These are phyloP conservation scores for Antigone vipio DNA, from an alignment of 2,113 vertebrate genomes.

Conservation along the genomic window DNA sequence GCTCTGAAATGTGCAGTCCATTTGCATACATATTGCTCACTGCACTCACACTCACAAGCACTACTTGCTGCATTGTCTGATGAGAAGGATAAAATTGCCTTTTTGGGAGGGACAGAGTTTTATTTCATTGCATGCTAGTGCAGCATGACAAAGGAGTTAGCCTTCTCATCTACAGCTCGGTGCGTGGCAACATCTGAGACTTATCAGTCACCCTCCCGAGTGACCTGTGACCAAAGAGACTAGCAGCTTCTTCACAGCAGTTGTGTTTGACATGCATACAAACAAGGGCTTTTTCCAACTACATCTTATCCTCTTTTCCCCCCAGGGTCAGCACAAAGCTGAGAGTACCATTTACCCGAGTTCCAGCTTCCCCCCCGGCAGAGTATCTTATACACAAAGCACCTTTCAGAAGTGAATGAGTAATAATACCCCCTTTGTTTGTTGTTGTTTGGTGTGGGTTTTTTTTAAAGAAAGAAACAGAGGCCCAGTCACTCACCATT, in stretches of 20 bases:
- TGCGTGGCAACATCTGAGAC: accelerated
- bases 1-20: background rate
- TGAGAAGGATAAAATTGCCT: background rate
- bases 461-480: background rate
- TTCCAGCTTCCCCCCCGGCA: background rate
- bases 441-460: too few relatives aligned
- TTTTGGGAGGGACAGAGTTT: background rate
- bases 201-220: background rate
- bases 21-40: background rate
- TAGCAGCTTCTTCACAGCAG: background rate
- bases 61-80: background rate
- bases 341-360: background rate
- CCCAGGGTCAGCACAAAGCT: background rate
- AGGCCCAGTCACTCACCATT: background rate
- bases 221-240: background rate
- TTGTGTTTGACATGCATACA: background rate
- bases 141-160: background rate
- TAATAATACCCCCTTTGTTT: background rate
- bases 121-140: background rate
- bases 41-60: background rate
- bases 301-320: background rate
- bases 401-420: background rate
- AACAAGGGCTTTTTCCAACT: background rate
- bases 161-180: background rate
- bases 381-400: background rate